These are phyloP conservation scores for Graptemys geographica DNA, from an alignment of 2,797 vertebrate species.

Conservation along the genomic window DNA sequence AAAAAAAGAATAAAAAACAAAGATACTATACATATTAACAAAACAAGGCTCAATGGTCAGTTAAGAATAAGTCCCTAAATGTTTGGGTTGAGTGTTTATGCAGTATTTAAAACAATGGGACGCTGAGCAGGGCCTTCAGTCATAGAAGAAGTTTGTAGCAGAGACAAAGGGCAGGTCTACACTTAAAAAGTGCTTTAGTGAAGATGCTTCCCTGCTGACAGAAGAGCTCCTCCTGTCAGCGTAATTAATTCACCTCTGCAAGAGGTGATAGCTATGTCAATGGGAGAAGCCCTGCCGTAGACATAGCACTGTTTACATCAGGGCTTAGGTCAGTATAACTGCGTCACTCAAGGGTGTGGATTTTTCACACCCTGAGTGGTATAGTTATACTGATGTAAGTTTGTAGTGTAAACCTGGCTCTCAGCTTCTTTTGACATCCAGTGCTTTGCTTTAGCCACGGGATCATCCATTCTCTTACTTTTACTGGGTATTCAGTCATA, in stretches of 20 bases:
- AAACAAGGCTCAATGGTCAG: neutral
- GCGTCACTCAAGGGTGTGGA: neutral
- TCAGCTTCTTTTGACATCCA: neutral
- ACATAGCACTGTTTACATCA: neutral
- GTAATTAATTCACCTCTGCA: neutral
- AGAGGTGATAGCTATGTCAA: neutral
- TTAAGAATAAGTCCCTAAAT: slow-evolving; percentile 52
- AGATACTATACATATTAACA: slow-evolving; percentile 19
- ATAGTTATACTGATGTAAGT: neutral
- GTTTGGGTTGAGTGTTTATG: neutral
- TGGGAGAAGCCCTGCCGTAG: neutral
- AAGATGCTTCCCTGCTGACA: neutral
- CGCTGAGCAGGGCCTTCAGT: neutral
- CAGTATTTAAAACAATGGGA: neutral
- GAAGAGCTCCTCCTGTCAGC: neutral
- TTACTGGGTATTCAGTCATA: neutral
- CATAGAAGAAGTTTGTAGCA: neutral
- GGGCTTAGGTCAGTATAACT: neutral
- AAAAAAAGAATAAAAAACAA: neutral
- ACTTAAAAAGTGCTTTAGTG: neutral
- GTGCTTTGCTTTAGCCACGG: neutral
- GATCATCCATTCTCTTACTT: neutral
- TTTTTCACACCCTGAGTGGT: neutral
- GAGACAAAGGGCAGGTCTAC: neutral
- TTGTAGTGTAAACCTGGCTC: neutral